Conservation (phyloP, 2,888 invertebrate species). For the Ferrisia virgata region DNA sequence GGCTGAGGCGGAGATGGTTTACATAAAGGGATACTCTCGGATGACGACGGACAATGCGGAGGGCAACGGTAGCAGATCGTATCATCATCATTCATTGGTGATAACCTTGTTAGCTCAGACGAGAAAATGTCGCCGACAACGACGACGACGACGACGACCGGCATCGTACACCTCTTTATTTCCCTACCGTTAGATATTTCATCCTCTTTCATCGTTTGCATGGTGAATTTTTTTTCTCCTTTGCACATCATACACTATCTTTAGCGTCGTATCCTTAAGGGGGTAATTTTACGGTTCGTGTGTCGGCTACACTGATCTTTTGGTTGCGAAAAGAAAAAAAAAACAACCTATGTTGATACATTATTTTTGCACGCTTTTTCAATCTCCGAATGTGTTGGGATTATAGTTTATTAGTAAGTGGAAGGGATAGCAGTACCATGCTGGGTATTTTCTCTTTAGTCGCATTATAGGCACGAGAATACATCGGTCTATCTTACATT, state of each 20-base stretch:
- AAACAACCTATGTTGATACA: not conserved
- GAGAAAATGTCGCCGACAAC: not conserved
- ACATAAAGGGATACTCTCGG: constrained; percentile 19
- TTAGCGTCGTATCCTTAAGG: not conserved
- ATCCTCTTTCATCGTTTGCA: not conserved
- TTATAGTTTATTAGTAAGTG: not conserved
- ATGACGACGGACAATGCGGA: not conserved
- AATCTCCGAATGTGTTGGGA: not conserved
- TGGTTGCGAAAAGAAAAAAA: no score
- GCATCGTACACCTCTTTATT: not conserved
- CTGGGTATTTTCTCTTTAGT: no score
- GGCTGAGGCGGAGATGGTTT: constrained; percentile 6
- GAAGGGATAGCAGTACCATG: not conserved
- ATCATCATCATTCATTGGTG: constrained; percentile 27
- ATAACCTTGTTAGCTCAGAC: constrained; percentile 28
- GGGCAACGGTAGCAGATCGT: not conserved
- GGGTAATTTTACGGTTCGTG: constrained; percentile 20
- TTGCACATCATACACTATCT: no score
- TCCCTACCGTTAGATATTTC: not conserved
- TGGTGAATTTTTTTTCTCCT: not conserved
- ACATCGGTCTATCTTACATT: not conserved
- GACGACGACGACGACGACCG: not conserved
- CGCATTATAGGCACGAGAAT: no score
- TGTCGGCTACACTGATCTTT: not conserved
- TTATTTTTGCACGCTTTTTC: not conserved